A percentile compares a stretch with the other conserved stretches of the same genome.
Conservation (phyloP, 1,140 invertebrate genomes). For the Drosophila bocki region DNA sequence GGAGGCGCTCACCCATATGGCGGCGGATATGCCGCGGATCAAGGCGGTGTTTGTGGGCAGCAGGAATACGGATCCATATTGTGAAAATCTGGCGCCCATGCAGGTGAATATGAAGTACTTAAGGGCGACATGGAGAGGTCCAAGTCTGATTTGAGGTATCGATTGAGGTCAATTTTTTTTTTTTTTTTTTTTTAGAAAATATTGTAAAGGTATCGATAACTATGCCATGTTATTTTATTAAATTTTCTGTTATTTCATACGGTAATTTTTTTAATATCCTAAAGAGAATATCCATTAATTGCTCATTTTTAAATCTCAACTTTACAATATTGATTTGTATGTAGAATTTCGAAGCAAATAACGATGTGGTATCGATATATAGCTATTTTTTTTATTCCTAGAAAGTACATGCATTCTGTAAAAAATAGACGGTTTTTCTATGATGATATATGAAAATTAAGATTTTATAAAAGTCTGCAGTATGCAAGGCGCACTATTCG, state of each 20-base stretch:
- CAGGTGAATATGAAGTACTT: constrained; percentile 86
- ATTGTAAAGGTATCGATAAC: neutral
- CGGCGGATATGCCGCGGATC: constrained; percentile 88
- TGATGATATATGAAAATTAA: neutral
- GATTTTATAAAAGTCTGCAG: neutral
- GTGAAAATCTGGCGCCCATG: constrained; percentile 88
- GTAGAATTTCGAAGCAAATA: too few species aligned
- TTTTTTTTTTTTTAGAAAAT: neutral
- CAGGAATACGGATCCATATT: constrained; percentile 93
- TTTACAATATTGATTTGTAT: too few species aligned
- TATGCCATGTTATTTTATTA: neutral
- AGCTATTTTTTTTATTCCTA: neutral
- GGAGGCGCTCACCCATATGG: constrained; percentile 88
- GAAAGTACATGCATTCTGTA: neutral
- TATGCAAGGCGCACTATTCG: too few species aligned
- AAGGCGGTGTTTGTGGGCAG: constrained; percentile 96
- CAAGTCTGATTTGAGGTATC: neutral
- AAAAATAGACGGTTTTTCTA: neutral
- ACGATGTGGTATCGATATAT: too few species aligned
- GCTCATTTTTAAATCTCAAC: too few species aligned
- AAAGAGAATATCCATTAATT: neutral
- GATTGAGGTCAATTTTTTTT: neutral
- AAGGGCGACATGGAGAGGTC: too few species aligned
- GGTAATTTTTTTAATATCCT: neutral
- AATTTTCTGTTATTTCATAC: too few species aligned